Percentiles rank a stretch among this genome's conserved stretches.
Conservation (phyloP, 2,113 vertebrate genomes). For the Ictalurus punctatus region DNA sequence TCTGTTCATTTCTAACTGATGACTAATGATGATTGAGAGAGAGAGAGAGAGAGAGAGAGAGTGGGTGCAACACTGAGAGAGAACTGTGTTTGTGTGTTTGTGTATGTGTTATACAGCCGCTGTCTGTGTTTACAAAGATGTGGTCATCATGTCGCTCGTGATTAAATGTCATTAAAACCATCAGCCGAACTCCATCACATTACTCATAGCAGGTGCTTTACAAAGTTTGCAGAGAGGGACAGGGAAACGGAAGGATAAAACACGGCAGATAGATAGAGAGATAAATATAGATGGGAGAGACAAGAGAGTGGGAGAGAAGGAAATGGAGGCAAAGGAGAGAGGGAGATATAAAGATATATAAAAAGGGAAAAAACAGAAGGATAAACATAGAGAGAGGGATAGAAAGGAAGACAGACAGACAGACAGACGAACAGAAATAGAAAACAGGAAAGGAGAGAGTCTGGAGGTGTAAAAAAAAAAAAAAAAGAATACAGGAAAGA, state of each 20-base stretch:
- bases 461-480: conserved; percentile 5
- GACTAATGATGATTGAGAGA: background rate
- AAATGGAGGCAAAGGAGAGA: conserved; percentile 14
- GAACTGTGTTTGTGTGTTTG: background rate
- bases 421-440: conserved; percentile 18
- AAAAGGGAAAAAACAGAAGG: background rate
- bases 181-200: background rate
- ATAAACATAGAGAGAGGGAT: conserved; percentile 10
- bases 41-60: background rate
- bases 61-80: background rate
- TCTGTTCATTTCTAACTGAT: conserved; percentile 9
- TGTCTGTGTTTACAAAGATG: conserved; percentile 16
- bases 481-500: conserved; percentile 15
- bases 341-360: background rate
- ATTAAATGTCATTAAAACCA: conserved; percentile 15
- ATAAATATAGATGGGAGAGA: background rate
- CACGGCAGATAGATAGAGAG: background rate
- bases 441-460: conserved; percentile 15
- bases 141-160: background rate
- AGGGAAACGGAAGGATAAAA: background rate
- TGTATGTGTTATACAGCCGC: background rate
- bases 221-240: background rate
- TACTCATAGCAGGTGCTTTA: conserved; percentile 25
- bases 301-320: conserved; percentile 19
- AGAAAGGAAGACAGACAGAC: background rate